phyloP scores from a whole-genome alignment of 2,797 vertebrate genomes.

The Lacerta agilis region DNA sequence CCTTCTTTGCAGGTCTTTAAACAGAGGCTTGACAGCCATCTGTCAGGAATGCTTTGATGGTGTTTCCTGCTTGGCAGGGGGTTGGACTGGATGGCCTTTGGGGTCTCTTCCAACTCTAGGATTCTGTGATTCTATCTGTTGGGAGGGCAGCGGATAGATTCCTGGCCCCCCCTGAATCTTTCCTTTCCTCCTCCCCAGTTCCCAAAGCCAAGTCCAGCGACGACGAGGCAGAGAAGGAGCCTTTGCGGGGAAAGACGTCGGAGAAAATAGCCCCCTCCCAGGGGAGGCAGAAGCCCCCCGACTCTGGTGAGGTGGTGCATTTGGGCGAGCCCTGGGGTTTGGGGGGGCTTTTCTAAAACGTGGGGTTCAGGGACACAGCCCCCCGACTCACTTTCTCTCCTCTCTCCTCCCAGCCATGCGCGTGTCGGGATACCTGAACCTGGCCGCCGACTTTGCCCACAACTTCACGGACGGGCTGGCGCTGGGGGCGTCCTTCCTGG shows the following conservation, averaged over 20 bases:
- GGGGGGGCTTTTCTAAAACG: constrained; percentile 11
- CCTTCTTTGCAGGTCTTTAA: no score
- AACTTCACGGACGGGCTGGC: constrained; percentile 93
- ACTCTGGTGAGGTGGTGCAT: not conserved
- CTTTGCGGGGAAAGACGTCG: not conserved
- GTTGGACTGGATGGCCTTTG: no score
- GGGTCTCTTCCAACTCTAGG: no score
- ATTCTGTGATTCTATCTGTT: not conserved
- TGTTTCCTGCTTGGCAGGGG: no score
- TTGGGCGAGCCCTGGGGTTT: not conserved
- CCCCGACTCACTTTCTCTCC: not conserved
- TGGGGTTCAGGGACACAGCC: accelerated
- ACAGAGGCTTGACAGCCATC: no score
- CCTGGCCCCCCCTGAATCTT: no score
- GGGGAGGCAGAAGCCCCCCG: constrained; percentile 30
- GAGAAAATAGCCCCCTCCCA: constrained; percentile 37
- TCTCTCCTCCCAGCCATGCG: constrained; percentile 81
- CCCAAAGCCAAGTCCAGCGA: constrained; percentile 80
- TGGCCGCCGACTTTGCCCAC: constrained; percentile 92
- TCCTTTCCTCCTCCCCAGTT: constrained; percentile 17
- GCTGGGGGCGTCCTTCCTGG: constrained; percentile 91
- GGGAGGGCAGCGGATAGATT: no score
- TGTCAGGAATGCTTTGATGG: no score
- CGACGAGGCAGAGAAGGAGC: constrained; percentile 64
- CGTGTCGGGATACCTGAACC: constrained; percentile 90